Evolutionary conservation across 2,888 invertebrate genomes (phyloP).

Genomic region (Colostygia pectinataria): DNA sequence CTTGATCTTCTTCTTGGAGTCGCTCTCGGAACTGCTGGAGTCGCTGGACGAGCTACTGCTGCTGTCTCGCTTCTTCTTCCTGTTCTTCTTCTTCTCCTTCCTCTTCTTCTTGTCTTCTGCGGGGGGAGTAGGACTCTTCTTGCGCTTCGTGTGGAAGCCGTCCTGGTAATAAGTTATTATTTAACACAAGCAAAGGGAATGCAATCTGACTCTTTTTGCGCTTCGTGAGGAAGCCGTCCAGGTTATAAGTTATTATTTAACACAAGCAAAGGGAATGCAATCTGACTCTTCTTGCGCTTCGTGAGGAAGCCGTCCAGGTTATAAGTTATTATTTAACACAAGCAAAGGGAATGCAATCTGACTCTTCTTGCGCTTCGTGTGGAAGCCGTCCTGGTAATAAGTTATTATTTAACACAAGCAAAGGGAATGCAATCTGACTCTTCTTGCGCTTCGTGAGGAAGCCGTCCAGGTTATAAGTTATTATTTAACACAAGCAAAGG

Average conservation of each 20-base stretch:
- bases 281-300: conserved; percentile 57
- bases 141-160: conserved; percentile 71
- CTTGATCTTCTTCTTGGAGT: conserved; percentile 83
- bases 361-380: conserved; percentile 62
- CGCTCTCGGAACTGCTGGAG: conserved; percentile 57
- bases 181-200: too few relatives aligned
- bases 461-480: too few relatives aligned
- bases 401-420: not conserved
- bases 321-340: not conserved
- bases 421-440: too few relatives aligned
- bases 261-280: too few relatives aligned
- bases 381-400: conserved; percentile 62
- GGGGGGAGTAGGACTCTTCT: conserved; percentile 48
- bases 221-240: conserved; percentile 73
- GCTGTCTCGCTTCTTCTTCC: conserved; percentile 77
- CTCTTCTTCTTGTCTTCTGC: conserved; percentile 72
- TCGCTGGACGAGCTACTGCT: conserved; percentile 56
- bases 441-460: too few relatives aligned
- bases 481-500: too few relatives aligned
- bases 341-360: too few relatives aligned
- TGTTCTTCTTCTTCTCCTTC: conserved; percentile 69
- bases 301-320: conserved; percentile 70
- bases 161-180: conserved; percentile 39
- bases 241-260: not conserved
- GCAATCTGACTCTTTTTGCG: conserved; percentile 54